A percentile compares a stretch with the other conserved stretches of the same genome.
phyloP scores from a whole-genome alignment of 2,113 vertebrate genomes.

The Anoura caudifer region DNA sequence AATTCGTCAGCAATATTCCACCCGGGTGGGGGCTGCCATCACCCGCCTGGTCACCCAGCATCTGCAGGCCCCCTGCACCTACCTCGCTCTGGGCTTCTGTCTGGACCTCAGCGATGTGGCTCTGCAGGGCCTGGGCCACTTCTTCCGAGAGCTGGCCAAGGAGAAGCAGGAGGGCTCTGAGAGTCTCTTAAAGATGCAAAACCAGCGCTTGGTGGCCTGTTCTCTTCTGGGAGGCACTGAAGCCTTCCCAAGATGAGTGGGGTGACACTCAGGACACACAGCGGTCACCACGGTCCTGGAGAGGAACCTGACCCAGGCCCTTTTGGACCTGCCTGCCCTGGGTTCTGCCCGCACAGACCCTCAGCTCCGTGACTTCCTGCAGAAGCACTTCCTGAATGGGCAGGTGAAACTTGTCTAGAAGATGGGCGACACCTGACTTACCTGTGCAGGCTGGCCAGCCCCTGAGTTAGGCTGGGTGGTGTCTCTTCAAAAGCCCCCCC shows the following conservation, averaged over 20 bases:
- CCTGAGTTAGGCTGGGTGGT: not conserved
- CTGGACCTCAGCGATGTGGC: not conserved
- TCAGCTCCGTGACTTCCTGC: not conserved
- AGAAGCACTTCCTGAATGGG: not conserved
- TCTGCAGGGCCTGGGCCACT: too few relatives aligned
- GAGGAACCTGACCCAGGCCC: not conserved
- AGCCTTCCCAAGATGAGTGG: not conserved
- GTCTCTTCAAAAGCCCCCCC: not conserved
- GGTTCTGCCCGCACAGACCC: not conserved
- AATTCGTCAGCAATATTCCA: too few relatives aligned
- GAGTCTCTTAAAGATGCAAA: not conserved
- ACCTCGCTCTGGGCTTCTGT: not conserved
- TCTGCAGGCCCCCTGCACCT: not conserved
- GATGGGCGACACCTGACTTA: not conserved
- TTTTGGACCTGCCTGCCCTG: too few relatives aligned
- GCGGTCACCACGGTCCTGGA: not conserved
- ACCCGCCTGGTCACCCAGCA: not conserved
- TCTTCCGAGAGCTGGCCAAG: too few relatives aligned
- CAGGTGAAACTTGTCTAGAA: not conserved
- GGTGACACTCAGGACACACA: not conserved
- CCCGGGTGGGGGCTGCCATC: not conserved
- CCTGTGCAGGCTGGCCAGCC: not conserved
- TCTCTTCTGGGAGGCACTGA: not conserved
- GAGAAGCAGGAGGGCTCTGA: rapidly evolving
- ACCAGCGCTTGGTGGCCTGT: too few relatives aligned